Conservation (phyloP, 2,888 invertebrate genomes). For the Nomada goodeniana region DNA sequence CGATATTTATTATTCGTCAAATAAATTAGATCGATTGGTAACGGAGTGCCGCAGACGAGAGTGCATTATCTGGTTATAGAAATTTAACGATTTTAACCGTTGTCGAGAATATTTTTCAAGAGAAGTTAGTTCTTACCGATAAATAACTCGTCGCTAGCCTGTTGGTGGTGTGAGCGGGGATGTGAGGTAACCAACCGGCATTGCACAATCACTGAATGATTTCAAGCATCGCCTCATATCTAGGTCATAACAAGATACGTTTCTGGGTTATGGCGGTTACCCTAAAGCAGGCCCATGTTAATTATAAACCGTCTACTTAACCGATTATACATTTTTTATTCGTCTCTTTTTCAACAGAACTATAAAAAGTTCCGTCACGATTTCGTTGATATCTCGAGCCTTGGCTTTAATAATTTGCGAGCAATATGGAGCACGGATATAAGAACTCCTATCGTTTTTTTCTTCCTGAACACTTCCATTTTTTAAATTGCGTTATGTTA, state of each 20-base stretch:
- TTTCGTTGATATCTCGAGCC: background rate
- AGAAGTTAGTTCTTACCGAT: conserved; percentile 75
- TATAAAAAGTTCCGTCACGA: conserved; percentile 11
- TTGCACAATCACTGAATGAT: conserved; percentile 85
- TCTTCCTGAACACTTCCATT: background rate
- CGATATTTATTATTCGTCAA: background rate
- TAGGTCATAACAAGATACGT: conserved; percentile 84
- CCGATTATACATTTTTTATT: conserved; percentile 34
- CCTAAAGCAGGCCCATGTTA: conserved; percentile 81
- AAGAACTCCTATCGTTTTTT: background rate
- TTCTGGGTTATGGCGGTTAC: conserved; percentile 84
- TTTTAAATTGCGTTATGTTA: too few relatives aligned
- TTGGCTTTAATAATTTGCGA: conserved; percentile 20
- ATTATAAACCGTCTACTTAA: conserved; percentile 74
- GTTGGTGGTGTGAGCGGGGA: conserved; percentile 76
- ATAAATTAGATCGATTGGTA: background rate
- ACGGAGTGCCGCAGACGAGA: background rate
- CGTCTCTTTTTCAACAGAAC: background rate
- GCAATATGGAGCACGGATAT: conserved; percentile 38
- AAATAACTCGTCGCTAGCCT: conserved; percentile 77
- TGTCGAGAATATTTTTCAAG: conserved; percentile 59
- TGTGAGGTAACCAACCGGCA: conserved; percentile 82
- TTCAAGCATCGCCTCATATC: conserved; percentile 85
- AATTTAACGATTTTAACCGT: conserved; percentile 44
- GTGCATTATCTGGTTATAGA: conserved; percentile 19